Evolutionary conservation across 2,888 invertebrate species (phyloP).

Genomic region (Apamea crenata): DNA sequence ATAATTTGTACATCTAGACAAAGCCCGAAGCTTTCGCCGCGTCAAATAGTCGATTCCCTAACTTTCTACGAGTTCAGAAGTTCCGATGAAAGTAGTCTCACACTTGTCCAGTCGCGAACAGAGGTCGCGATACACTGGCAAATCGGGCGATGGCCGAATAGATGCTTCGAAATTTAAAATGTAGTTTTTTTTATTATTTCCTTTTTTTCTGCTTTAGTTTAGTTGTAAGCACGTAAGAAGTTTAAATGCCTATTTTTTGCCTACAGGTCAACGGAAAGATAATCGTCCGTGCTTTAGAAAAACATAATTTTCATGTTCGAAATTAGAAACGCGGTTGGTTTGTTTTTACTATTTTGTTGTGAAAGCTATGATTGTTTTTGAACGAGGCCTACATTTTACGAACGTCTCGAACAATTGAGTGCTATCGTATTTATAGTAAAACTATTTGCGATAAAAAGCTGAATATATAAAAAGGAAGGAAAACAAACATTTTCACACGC

Average conservation of each 20-base stretch:
- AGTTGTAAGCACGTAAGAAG: not conserved
- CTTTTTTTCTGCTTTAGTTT: not conserved
- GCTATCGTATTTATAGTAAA: not conserved
- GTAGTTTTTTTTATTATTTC: not conserved
- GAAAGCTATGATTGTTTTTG: conserved; percentile 17
- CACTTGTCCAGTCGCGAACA: conserved; percentile 58
- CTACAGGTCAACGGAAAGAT: not conserved
- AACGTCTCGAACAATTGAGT: not conserved
- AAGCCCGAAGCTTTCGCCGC: conserved; percentile 74
- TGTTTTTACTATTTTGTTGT: conserved; percentile 22
- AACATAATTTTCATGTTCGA: conserved; percentile 1
- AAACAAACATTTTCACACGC: not conserved
- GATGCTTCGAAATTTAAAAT: conserved; percentile 38
- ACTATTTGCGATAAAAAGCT: not conserved
- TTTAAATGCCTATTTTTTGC: not conserved
- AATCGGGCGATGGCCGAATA: conserved; percentile 16
- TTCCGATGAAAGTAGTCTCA: conserved; percentile 72
- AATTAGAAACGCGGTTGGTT: conserved; percentile 5
- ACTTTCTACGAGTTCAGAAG: conserved; percentile 76
- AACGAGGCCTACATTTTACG: not conserved
- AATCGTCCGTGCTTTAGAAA: not conserved
- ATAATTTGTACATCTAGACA: conserved; percentile 55
- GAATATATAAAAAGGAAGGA: not conserved
- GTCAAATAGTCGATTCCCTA: conserved; percentile 75
- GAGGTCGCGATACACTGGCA: conserved; percentile 47